These are phyloP conservation scores for Arrhamphus sclerolepis DNA, from an alignment of 2,797 vertebrate genomes.

Conservation along the genomic window DNA sequence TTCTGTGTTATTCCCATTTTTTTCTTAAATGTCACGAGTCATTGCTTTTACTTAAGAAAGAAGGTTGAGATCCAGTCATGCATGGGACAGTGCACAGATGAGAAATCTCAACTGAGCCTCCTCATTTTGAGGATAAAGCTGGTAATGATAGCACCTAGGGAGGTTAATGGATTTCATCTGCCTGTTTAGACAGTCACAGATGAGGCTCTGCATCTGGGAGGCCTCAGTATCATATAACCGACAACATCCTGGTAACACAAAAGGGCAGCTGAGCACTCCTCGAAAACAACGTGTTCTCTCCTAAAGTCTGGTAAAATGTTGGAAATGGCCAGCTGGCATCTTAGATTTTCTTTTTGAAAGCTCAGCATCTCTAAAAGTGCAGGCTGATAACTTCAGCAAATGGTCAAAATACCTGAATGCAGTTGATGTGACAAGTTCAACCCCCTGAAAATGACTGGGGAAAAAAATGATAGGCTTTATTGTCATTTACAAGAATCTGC, in stretches of 20 bases:
- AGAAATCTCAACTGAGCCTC: slow-evolving; percentile 65
- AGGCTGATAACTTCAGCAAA: no score
- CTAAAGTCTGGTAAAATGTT: slow-evolving; percentile 9
- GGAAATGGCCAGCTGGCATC: slow-evolving; percentile 37
- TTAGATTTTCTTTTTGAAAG: no score
- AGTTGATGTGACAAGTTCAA: background rate
- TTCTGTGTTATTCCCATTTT: no score
- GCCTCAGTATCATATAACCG: slow-evolving; percentile 15
- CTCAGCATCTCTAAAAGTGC: background rate
- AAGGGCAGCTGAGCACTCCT: slow-evolving; percentile 16
- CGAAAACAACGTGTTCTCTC: slow-evolving; percentile 42
- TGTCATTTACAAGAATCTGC: slow-evolving; percentile 3
- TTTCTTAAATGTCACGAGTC: no score
- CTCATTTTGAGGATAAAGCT: slow-evolving; percentile 59
- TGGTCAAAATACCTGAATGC: no score
- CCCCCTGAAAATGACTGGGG: background rate
- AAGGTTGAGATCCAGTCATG: no score
- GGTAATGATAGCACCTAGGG: slow-evolving; percentile 2
- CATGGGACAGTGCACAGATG: slow-evolving; percentile 1
- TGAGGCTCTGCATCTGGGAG: background rate
- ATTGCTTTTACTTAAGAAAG: no score
- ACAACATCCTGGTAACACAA: slow-evolving; percentile 22
- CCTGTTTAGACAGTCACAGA: slow-evolving; percentile 16
- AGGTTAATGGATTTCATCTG: slow-evolving; percentile 71
- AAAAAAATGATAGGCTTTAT: background rate